Percentiles rank a stretch among this genome's conserved stretches.
Conservation (phyloP, 1,140 invertebrate genomes). For the Cydia fagiglandana region DNA sequence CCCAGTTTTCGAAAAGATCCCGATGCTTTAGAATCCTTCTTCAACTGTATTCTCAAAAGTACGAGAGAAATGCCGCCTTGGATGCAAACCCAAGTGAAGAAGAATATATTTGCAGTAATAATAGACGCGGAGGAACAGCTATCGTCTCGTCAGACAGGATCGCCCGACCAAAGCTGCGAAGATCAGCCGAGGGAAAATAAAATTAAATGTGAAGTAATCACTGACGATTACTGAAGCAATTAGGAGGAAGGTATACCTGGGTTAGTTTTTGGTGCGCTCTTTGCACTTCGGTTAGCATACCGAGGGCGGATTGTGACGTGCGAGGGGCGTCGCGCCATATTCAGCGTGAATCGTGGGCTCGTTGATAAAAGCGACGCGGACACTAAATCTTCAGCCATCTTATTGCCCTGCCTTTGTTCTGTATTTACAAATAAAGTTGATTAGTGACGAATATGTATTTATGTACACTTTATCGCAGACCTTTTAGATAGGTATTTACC, state of each 20-base stretch:
- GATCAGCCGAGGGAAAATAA: slow-evolving; percentile 41
- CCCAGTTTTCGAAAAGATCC: slow-evolving; percentile 21
- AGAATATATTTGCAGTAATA: slow-evolving; percentile 70
- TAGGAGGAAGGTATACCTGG: background rate
- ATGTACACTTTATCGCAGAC: too few species aligned
- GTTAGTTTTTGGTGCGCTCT: background rate
- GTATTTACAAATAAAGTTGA: background rate
- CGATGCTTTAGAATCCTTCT: slow-evolving; percentile 67
- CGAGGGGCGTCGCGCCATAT: too few species aligned
- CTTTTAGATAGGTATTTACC: background rate
- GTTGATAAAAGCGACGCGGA: too few species aligned
- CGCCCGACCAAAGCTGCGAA: slow-evolving; percentile 25
- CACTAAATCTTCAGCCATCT: too few species aligned
- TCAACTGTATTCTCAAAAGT: slow-evolving; percentile 64
- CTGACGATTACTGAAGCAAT: slow-evolving; percentile 48
- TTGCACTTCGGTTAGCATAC: too few species aligned
- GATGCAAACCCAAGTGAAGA: slow-evolving; percentile 74
- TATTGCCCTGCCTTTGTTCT: too few species aligned
- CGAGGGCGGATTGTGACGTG: too few species aligned
- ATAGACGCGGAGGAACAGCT: slow-evolving; percentile 68
- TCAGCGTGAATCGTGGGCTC: too few species aligned
- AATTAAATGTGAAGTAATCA: slow-evolving; percentile 61
- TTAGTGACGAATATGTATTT: background rate
- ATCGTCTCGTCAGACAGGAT: slow-evolving; percentile 42
- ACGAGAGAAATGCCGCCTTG: slow-evolving; percentile 67